Conservation (phyloP, 2,888 invertebrate species). For the Phengaris alcon region DNA sequence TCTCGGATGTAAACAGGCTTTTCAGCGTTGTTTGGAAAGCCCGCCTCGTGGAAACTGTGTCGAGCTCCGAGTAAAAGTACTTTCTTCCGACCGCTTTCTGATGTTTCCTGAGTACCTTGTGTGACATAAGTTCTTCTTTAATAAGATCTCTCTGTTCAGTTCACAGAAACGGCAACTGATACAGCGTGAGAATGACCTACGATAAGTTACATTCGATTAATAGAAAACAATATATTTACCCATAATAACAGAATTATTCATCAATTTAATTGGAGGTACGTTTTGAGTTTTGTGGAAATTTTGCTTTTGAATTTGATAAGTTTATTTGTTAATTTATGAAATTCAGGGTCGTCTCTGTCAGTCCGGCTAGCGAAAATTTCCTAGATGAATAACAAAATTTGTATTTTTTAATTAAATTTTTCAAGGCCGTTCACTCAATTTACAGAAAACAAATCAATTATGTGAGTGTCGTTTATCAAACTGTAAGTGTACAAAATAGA, state of each 20-base stretch:
- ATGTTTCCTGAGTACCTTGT: slow-evolving; percentile 72
- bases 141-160: slow-evolving; percentile 53
- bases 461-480: too few relatives aligned
- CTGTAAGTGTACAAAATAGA: too few relatives aligned
- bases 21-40: slow-evolving; percentile 62
- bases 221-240: not conserved
- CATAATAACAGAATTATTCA: not conserved
- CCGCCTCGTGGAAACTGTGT: slow-evolving; percentile 73
- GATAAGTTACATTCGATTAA: slow-evolving; percentile 17
- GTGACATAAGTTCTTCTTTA: slow-evolving; percentile 72
- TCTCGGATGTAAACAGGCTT: slow-evolving; percentile 39
- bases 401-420: too few relatives aligned
- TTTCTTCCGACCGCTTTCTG: slow-evolving; percentile 77
- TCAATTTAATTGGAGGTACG: not conserved
- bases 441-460: too few relatives aligned
- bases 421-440: too few relatives aligned
- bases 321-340: not conserved
- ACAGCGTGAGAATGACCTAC: slow-evolving; percentile 43
- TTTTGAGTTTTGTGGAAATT: not conserved
- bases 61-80: slow-evolving; percentile 76
- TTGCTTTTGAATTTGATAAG: not conserved
- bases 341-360: not conserved
- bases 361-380: not conserved
- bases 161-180: slow-evolving; percentile 59
- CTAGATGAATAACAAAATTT: not conserved